phyloP scores from a whole-genome alignment of 2,113 vertebrate species.

The Nicator chloris region DNA sequence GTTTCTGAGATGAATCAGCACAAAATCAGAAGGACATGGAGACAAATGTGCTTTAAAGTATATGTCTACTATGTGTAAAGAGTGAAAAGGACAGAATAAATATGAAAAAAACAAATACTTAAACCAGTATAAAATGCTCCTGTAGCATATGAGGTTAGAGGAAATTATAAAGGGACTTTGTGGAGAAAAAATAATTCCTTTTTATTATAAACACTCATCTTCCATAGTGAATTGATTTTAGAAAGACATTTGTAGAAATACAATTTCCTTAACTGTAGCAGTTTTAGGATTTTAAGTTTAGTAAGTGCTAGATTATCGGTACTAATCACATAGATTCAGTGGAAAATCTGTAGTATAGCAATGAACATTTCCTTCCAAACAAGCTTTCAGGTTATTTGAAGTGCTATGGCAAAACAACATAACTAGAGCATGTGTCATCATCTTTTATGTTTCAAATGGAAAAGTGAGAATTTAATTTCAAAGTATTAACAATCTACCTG shows the following conservation, averaged over 20 bases:
- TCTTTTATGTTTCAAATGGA: neutral
- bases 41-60: neutral
- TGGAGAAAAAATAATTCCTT: neutral
- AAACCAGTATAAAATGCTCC: neutral
- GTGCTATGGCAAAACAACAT: neutral
- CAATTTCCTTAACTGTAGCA: neutral
- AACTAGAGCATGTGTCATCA: rapidly evolving
- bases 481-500: neutral
- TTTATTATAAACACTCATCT: neutral
- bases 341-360: neutral
- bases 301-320: neutral
- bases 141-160: neutral
- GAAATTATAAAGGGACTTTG: neutral
- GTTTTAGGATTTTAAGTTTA: neutral
- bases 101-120: neutral
- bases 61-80: rapidly evolving
- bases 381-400: neutral
- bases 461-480: neutral
- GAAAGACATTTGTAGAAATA: neutral
- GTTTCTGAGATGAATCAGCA: neutral
- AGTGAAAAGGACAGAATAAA: neutral
- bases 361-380: neutral
- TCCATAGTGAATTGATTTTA: neutral
- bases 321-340: neutral
- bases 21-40: neutral